A percentile compares a stretch with the other conserved stretches of the same genome.
Evolutionary conservation across 2,797 vertebrate genomes (phyloP).

Genomic region (Aulostomus chinensis): DNA sequence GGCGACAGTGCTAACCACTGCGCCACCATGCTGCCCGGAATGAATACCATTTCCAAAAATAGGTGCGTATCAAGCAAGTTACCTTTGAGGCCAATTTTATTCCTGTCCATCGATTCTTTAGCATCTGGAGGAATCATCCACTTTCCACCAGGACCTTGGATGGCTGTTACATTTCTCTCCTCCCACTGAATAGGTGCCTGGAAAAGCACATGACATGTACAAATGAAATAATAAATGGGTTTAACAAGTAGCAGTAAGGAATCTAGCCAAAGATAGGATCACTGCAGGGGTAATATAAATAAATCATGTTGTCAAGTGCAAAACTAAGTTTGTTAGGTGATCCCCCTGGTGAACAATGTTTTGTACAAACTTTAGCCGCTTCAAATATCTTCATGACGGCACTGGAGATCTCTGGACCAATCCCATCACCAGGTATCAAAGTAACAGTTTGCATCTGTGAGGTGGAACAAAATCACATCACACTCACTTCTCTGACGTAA

Average conservation of each 20-base stretch:
- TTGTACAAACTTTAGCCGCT: constrained; percentile 87
- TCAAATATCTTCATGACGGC: constrained; percentile 96
- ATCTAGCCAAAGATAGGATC: no score
- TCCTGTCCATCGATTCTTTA: constrained; percentile 97
- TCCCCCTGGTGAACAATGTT: background rate
- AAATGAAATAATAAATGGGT: background rate
- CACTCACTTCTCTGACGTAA: no score
- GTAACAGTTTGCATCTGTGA: constrained; percentile 91
- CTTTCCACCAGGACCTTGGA: constrained; percentile 91
- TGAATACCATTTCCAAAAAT: no score
- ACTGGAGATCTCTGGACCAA: constrained; percentile 94
- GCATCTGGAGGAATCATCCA: constrained; percentile 97
- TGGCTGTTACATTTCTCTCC: constrained; percentile 92
- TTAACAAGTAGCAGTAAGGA: no score
- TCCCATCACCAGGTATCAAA: constrained; percentile 97
- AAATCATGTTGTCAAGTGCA: no score
- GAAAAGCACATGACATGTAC: constrained; percentile 2
- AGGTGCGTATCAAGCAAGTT: constrained; percentile 11
- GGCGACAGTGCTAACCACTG: no score
- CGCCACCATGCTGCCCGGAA: no score
- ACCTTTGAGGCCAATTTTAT: constrained; percentile 98
- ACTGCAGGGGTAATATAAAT: fast-evolving
- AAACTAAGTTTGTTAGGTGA: background rate
- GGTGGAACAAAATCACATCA: constrained; percentile 13
- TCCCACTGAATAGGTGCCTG: constrained; percentile 94